Evolutionary conservation across 2,113 vertebrate species (phyloP).

Genomic region (Tychaedon coryphoeus): DNA sequence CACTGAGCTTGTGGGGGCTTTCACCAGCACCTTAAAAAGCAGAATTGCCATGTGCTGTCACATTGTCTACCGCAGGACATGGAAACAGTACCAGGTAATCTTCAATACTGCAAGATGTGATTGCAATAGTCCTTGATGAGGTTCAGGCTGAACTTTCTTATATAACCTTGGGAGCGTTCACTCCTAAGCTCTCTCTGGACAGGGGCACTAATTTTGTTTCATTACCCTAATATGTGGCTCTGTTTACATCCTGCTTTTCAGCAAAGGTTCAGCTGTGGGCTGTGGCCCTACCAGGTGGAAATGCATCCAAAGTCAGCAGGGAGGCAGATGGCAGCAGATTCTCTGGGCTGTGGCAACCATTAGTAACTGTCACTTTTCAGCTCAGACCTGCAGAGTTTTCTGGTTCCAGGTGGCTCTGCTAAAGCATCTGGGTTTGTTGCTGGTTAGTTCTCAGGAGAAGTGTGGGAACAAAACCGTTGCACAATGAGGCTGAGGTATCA

Average conservation of each 20-base stretch:
- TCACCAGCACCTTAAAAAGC: neutral
- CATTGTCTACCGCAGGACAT: neutral
- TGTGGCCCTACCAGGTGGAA: neutral
- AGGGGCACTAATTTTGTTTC: neutral
- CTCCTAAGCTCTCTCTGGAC: neutral
- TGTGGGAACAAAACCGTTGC: neutral
- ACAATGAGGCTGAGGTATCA: fast-evolving
- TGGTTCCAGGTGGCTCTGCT: neutral
- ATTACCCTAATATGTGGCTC: neutral
- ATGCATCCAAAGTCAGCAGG: neutral
- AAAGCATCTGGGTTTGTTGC: neutral
- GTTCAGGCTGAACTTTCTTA: neutral
- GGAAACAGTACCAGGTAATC: neutral
- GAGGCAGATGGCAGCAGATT: conserved; percentile 16
- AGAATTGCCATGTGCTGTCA: neutral
- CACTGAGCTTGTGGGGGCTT: neutral
- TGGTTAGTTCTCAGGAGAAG: neutral
- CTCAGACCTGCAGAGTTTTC: neutral
- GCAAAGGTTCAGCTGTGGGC: neutral
- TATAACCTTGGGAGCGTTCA: neutral
- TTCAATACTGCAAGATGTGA: neutral
- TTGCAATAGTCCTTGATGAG: neutral
- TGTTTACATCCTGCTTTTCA: neutral
- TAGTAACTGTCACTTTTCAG: neutral
- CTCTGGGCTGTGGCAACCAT: neutral